Conservation (phyloP, 2,888 invertebrate species). For the Xiphydria camelus region DNA sequence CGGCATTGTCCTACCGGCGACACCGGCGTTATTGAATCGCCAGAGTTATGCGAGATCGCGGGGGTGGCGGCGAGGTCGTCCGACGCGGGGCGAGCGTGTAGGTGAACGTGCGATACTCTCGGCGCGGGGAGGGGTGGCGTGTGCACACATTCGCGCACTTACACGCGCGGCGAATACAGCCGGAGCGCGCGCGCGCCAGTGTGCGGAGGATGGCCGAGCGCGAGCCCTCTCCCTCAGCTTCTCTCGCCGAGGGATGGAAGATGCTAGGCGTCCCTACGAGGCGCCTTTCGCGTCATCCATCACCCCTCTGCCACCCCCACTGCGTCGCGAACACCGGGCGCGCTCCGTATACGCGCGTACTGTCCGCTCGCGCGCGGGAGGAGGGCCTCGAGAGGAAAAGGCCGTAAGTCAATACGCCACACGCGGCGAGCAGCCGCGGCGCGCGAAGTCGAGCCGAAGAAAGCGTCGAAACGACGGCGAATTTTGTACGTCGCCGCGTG, state of each 20-base stretch:
- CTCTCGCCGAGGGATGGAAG: constrained; percentile 33
- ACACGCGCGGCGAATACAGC: too few relatives aligned
- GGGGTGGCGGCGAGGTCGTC: neutral
- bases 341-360: too few relatives aligned
- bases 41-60: constrained; percentile 26
- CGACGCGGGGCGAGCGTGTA: too few relatives aligned
- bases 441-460: too few relatives aligned
- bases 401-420: too few relatives aligned
- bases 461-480: too few relatives aligned
- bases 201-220: constrained; percentile 21
- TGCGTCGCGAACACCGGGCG: neutral
- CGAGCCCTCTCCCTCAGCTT: too few relatives aligned
- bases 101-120: neutral
- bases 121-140: too few relatives aligned
- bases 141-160: too few relatives aligned
- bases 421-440: too few relatives aligned
- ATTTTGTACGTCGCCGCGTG: too few relatives aligned
- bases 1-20: constrained; percentile 31
- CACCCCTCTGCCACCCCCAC: constrained; percentile 27
- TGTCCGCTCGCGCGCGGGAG: neutral
- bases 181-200: constrained; percentile 17
- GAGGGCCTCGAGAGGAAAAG: neutral
- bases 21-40: constrained; percentile 32
- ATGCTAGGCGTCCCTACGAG: constrained; percentile 35
- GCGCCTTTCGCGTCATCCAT: constrained; percentile 39